Base-by-base conservation (phyloP, 2,113 vertebrate genomes). In the Pelvicachromis taeniatus region DNA sequence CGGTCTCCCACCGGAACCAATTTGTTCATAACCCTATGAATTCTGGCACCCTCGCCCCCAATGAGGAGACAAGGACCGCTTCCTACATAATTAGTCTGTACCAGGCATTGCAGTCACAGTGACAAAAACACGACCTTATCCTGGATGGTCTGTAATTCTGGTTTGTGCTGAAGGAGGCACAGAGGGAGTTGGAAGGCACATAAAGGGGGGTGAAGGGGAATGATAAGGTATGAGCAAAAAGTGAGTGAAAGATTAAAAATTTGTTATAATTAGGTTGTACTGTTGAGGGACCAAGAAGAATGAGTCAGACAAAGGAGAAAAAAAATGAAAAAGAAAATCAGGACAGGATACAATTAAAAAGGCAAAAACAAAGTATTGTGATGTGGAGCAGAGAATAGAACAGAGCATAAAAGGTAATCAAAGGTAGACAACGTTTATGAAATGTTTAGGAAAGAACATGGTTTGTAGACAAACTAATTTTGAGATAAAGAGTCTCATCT, bases 21-120 rank as follows among this genome's bases (percentile, higher is more conserved):
- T 95, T 94, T 95, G 91, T 92, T 92, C 92, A 89, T 91, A 93
- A 95, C 91, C 92, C 89, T 91, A 90, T 93, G 90, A 90, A 91
- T 95, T 89, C 86, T 92, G 87, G 87, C 87, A 87, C 88, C 91
- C 83, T 84, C 61, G 48, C 82, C 85, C 87, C 84, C 61, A 88
- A 83, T 89, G 90, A 82, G 73, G 35, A 91, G 92, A 88, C 91
- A 86, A 90, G 86, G 73, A 81, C 79, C 23, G 65, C 83, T 91
- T 92, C 88, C 85, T 48, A 80, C 89, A 89, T 95, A 95, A 95
- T 95, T 94, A 94, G 93, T 91, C 90, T 91, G 91, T 90, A 91
- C 79, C 86, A 85, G 82, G 82, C 92, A 87, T 92, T 91, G 92
- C 81, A 82, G 73, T 87, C 93, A 88, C 85, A 85, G 92, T 92